phyloP scores from a whole-genome alignment of 2,113 vertebrate genomes.

The Lathamus discolor region DNA sequence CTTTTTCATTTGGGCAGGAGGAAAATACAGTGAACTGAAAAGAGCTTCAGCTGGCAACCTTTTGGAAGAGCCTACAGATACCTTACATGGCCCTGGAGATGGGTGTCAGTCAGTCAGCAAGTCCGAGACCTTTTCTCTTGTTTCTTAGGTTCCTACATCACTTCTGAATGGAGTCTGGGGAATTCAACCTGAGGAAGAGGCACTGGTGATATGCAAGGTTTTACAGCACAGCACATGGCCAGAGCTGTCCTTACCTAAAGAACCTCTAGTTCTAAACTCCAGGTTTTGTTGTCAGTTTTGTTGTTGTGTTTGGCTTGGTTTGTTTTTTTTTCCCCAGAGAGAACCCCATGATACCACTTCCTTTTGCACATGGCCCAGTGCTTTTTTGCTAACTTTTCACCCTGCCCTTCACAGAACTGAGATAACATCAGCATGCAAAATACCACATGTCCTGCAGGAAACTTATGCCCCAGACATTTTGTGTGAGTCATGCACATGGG shows the following conservation, averaged over 20 bases:
- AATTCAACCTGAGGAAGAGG: neutral
- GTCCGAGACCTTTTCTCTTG: neutral
- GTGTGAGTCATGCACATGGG: neutral
- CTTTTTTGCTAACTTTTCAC: neutral
- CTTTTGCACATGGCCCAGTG: neutral
- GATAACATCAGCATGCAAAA: neutral
- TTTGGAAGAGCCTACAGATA: neutral
- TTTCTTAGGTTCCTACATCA: neutral
- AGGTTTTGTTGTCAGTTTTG: neutral
- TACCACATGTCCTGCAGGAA: neutral
- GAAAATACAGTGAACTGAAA: neutral
- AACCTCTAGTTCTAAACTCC: neutral
- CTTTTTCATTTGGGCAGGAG: neutral
- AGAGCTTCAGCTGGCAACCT: neutral
- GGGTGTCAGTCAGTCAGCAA: fast-evolving
- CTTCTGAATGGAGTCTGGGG: neutral
- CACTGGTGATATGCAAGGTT: neutral
- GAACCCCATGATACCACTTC: neutral
- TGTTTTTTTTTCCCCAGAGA: neutral
- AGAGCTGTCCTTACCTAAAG: neutral
- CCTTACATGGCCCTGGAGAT: neutral
- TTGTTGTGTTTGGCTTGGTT: neutral
- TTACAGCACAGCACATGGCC: neutral
- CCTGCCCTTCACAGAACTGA: neutral
- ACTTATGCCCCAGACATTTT: neutral